A percentile compares a stretch with the other conserved stretches of the same genome.
These are phyloP conservation scores for Microchirus variegatus DNA, from an alignment of 2,797 vertebrate species.

Conservation along the genomic window DNA sequence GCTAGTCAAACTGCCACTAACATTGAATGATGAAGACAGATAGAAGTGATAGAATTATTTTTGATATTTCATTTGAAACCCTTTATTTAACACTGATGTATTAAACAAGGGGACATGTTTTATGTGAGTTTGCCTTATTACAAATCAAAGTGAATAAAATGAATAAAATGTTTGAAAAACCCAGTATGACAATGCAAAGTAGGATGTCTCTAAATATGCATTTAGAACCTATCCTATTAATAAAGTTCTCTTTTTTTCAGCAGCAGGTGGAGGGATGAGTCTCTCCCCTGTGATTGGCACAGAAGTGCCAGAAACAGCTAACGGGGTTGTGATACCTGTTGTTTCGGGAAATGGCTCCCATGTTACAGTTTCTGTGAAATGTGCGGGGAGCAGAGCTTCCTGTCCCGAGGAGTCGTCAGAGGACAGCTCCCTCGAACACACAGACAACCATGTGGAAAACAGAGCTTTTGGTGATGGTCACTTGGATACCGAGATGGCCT, in stretches of 20 bases:
- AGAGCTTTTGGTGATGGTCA: conserved; percentile 24
- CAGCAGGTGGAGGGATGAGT: conserved; percentile 85
- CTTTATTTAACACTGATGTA: too few relatives aligned
- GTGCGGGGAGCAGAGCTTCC: conserved; percentile 46
- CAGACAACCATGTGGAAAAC: conserved; percentile 51
- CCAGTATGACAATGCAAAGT: too few relatives aligned
- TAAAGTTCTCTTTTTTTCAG: conserved; percentile 18
- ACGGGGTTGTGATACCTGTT: conserved; percentile 68
- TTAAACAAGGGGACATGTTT: too few relatives aligned
- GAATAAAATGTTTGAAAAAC: neutral
- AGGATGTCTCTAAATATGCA: too few relatives aligned
- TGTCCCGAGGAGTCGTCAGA: conserved; percentile 47
- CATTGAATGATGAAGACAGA: too few relatives aligned
- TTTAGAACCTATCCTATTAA: neutral
- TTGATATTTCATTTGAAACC: too few relatives aligned
- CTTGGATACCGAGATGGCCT: conserved; percentile 39
- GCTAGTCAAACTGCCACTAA: too few relatives aligned
- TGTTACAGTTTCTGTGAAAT: conserved; percentile 51
- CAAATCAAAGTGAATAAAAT: too few relatives aligned
- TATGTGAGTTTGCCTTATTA: too few relatives aligned
- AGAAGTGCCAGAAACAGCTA: conserved; percentile 78
- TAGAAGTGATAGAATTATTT: too few relatives aligned
- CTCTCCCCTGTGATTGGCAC: conserved; percentile 81
- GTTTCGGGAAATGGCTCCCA: conserved; percentile 66
- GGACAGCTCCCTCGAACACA: conserved; percentile 27